Evolutionary conservation across 2,113 vertebrate species (phyloP).

Genomic region (Madoqua kirkii): DNA sequence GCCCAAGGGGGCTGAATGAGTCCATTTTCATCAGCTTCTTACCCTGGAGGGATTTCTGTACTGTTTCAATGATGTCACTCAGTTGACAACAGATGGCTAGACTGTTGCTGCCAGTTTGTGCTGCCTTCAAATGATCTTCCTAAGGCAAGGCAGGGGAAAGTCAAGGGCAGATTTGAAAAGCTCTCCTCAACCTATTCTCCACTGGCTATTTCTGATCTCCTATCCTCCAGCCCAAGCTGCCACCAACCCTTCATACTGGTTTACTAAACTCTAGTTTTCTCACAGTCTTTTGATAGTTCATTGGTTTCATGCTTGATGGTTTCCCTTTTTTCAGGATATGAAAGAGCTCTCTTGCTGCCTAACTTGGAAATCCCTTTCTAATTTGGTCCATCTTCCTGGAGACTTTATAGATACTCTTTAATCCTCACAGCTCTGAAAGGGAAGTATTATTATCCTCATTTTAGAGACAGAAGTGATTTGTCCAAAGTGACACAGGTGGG

Average conservation of each 20-base stretch:
- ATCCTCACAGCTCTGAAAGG: constrained; percentile 23
- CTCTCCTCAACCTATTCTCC: neutral
- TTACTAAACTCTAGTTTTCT: neutral
- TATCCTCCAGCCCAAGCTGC: neutral
- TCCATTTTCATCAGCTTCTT: neutral
- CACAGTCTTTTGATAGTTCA: neutral
- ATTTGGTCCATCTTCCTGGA: neutral
- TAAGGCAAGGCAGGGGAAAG: neutral
- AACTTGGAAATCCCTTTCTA: neutral
- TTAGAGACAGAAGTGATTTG: constrained; percentile 4
- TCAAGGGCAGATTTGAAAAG: neutral
- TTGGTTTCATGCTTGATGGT: neutral
- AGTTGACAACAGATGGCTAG: neutral
- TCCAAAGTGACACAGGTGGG: neutral
- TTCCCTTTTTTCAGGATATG: neutral
- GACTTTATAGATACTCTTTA: neutral
- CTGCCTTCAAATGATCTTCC: neutral
- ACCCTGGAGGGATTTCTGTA: neutral
- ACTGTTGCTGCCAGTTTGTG: neutral
- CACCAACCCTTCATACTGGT: neutral
- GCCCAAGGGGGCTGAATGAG: neutral
- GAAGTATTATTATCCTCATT: neutral
- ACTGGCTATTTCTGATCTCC: neutral
- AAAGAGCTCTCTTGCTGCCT: neutral
- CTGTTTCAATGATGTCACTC: neutral